Evolutionary conservation across 2,797 vertebrate genomes (phyloP).

Genomic region (Diplodus sargus): DNA sequence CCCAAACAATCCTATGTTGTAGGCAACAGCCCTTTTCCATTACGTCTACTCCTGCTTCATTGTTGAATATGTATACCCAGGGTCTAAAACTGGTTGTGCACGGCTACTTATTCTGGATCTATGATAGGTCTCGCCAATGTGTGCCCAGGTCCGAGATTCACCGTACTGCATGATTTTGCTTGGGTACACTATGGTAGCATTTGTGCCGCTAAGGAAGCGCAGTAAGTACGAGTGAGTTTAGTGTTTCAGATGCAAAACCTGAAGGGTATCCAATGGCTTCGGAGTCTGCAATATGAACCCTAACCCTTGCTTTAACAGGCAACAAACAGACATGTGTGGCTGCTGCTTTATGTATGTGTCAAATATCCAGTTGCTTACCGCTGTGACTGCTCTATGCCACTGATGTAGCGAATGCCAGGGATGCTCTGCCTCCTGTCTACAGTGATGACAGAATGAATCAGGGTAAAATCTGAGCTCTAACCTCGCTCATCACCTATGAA

Average conservation of each 20-base stretch:
- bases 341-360: conserved; percentile 45
- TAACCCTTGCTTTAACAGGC: conserved; percentile 33
- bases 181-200: conserved; percentile 8
- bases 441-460: conserved; percentile 23
- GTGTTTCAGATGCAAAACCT: conserved; percentile 31
- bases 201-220: conserved; percentile 14
- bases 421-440: conserved; percentile 25
- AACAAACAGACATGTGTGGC: conserved; percentile 41
- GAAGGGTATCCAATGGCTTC: conserved; percentile 18
- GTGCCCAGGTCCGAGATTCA: not conserved
- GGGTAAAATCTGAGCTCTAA: conserved; percentile 36
- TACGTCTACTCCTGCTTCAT: conserved; percentile 30
- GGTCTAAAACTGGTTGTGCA: conserved; percentile 16
- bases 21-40: conserved; percentile 13
- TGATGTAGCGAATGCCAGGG: conserved; percentile 31
- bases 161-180: conserved; percentile 2
- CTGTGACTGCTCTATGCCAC: conserved; percentile 36
- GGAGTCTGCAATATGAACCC: conserved; percentile 46
- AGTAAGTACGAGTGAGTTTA: conserved; percentile 13
- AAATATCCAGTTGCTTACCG: conserved; percentile 37
- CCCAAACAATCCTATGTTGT: conserved; percentile 32
- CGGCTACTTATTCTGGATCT: not conserved
- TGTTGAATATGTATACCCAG: conserved; percentile 10
- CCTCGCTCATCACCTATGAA: conserved; percentile 55
- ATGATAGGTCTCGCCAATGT: conserved; percentile 1